Evolutionary conservation across 2,113 vertebrate genomes (phyloP), one percentile per base, ranked within the genome.

Genomic region (Porphyrio hochstetteri): DNA sequence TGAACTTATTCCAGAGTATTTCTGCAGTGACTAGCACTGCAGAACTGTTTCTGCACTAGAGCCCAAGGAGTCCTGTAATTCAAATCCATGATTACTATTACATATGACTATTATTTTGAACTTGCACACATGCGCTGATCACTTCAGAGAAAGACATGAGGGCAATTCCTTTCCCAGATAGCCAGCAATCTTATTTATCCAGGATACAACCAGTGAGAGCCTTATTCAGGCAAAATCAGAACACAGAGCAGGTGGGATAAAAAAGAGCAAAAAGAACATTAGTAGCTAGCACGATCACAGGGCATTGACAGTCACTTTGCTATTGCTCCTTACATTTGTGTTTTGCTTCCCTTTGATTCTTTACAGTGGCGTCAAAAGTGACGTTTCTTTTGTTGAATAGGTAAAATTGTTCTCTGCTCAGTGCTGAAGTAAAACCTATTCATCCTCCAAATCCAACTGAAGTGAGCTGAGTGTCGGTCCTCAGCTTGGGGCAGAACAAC

Each of bases 181-280:
- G 18, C 16, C 53, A 75, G 31, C 50, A 90, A 46, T 31, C 46
- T 83, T 35, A 52, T 86, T 90, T 78, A 83, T 15, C 16, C n/a
- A 25, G 36, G 28, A 27, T 67, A 38, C 23, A 93, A 76, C 13
- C 53, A 68, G 38, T 14, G 46, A 88, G 23, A 77, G 48, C 9
- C 21, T 75, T 88, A 57, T 53, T 92, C 56, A 78, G 42, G 29
- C 82, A 76, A 94, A 94, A 86, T 90, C 60, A 40, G 46, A 94
- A 57, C 36, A 68, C 36, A 65, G 82, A 90, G 38, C 52, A 64
- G 21, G 36, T 56, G 14, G 33, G 35, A 75, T 5, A 68, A 70
- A 84, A 48, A 91, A 59, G 61, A 72, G 31, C 0, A 0, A 76
- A 72, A 29, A 67, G 38, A 80, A n/a, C 17, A 25, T 75, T 35